Base-by-base conservation (phyloP, 2,888 invertebrate species). In the Apoda limacodes region DNA sequence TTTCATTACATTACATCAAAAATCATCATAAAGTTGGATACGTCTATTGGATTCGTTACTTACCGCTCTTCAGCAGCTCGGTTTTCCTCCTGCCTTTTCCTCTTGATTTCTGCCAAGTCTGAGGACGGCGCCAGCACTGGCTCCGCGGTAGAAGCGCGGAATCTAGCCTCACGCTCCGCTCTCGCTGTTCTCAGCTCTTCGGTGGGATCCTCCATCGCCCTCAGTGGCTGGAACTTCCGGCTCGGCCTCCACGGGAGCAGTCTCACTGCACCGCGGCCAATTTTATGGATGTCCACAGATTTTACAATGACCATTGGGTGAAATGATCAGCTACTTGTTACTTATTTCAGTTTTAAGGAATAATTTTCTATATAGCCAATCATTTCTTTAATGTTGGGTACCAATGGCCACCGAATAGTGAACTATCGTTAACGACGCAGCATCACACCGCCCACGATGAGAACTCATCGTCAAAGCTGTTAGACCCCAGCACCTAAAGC, bases 241-340 rank as follows among this genome's bases (percentile, higher is more conserved):
- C 87, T 84, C 52, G 88, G 86, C 55, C 88, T 85, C 63, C 83
- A 81, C 45, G 88, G 86, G 43, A 87, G 83, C 76, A 88, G 82
- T 55, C 85, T 83, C 46, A 83, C 82, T 83, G 82, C 66, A 69
- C 66, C 71, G 56, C 62, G 68, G 69, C 68, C 63, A 58, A 63
- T 41, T 58, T 68, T 68, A 66, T 17, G 5, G 7, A 44, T 26
- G 42, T 49, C 48, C 52, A 54, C 38, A 47, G 53, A 48, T 57
- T 43, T 34, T 30, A 43, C 42, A 54, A 55, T 50, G 56, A 61
- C 60, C 64, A 65, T 57, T 50, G 54, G 46, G 52, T 59, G 56
- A 64, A 49, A 48, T 38, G 49, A 52, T 43, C 30, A 39, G 35
- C 24, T 28, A 14, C 13, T 17, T 17, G 17, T 17, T 28, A 4